These are phyloP conservation scores for Tipula confusa DNA, from an alignment of 2,888 invertebrate genomes.

Conservation along the genomic window DNA sequence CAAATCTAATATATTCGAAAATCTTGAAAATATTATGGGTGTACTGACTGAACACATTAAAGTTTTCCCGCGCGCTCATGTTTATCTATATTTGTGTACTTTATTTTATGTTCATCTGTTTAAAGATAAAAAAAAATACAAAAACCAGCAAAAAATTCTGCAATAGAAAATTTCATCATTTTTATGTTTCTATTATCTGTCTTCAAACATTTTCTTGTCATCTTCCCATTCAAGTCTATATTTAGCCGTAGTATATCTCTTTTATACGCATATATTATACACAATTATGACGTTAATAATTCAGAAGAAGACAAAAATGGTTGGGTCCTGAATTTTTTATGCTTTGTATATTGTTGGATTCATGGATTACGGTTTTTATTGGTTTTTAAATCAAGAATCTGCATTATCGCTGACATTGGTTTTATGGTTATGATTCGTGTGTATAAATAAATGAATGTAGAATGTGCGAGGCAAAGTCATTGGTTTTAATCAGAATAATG, in stretches of 20 bases:
- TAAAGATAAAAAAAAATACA: not conserved
- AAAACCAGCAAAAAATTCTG: not conserved
- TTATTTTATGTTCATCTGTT: not conserved
- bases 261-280: not conserved
- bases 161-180: not conserved
- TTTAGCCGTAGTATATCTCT: no score
- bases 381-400: conserved; percentile 3
- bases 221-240: not conserved
- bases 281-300: not conserved
- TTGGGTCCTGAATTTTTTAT: not conserved
- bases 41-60: not conserved
- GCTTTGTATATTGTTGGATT: not conserved
- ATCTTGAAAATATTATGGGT: not conserved
- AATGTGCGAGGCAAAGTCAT: no score
- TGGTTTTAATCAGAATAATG: no score
- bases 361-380: not conserved
- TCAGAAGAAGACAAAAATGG: not conserved
- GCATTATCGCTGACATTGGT: not conserved
- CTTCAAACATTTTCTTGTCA: not conserved
- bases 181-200: not conserved
- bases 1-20: not conserved
- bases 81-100: not conserved
- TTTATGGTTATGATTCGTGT: not conserved
- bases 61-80: not conserved
- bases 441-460: no score